Evolutionary conservation across 2,888 invertebrate genomes (phyloP), one percentile per base, ranked within the genome.

Genomic region (Philereme transversata): DNA sequence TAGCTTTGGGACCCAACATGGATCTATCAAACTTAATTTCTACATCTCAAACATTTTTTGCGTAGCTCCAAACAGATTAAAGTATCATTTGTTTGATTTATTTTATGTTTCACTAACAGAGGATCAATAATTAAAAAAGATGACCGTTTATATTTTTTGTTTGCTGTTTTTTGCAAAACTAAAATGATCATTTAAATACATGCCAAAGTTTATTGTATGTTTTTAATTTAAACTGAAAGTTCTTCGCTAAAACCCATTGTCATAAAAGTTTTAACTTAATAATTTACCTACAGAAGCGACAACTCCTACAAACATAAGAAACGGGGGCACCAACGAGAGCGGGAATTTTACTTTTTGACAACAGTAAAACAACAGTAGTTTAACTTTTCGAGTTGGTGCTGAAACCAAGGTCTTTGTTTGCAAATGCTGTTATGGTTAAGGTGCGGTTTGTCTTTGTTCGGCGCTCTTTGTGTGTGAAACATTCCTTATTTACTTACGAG

Each of bases 281-380:
- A 65, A 69, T 69, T 69, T 64, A 64, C 65, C 50, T 67, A 60
- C 48, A 45, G 41, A 60, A 51, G 64, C 62, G 50, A 68, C 61
- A 65, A 68, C 64, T 55, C 58, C 61, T 55, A 53, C 68, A 70
- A 77, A 73, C 73, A 69, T 73, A 72, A 73, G 72, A 75, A 76
- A 76, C 73, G 67, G 73, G 68, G 70, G 71, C 65, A 59, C 47
- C 69, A 74, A 70, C 69, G 66, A 67, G 62, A 61, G 63, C 68
- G 70, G 57, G 76, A 77, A 81, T 80, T 79, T 76, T 74, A 73
- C 74, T 81, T 84, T 83, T 82, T 81, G 81, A 83, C 78, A 82
- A 81, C 76, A 75, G 70, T 76, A 70, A 76, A 84, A 84, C 82
- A 85, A 84, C 76, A 76, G 83, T 81, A 81, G 81, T 86, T 79